Conservation (phyloP, 2,113 vertebrate species). For the Piprites chloris region DNA sequence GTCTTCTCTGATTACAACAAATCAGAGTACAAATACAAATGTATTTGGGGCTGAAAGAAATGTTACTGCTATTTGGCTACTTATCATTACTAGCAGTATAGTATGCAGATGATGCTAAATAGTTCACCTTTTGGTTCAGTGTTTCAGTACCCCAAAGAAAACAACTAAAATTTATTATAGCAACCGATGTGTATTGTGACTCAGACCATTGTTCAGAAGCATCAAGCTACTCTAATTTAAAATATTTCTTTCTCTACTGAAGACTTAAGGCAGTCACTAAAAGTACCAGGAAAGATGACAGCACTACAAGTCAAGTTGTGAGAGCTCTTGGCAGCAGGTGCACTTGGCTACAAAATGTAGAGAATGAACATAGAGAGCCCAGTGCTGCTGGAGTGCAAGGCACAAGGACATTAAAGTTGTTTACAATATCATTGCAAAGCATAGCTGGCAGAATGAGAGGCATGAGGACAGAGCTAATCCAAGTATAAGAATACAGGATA, state of each 20-base stretch:
- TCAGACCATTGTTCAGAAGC: not conserved
- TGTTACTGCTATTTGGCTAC: not conserved
- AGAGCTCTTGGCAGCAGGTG: not conserved
- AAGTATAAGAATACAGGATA: not conserved
- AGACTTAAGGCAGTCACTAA: not conserved
- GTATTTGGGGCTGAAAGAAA: not conserved
- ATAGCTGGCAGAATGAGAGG: not conserved
- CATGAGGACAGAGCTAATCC: not conserved
- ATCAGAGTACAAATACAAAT: too few species aligned
- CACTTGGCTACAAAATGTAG: not conserved
- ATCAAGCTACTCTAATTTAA: not conserved
- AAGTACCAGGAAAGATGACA: not conserved
- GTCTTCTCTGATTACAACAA: not conserved
- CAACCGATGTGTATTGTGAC: not conserved
- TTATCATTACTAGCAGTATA: not conserved
- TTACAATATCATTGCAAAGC: not conserved
- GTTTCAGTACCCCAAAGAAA: not conserved
- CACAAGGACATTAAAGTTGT: not conserved
- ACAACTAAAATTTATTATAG: not conserved
- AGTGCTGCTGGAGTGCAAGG: not conserved
- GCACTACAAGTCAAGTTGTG: not conserved
- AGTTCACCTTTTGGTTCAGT: not conserved
- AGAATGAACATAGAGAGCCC: not conserved
- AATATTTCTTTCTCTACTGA: not conserved
- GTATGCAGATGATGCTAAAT: not conserved